Base-by-base conservation (phyloP, 2,797 vertebrate species). In the Galagoides demidoff region DNA sequence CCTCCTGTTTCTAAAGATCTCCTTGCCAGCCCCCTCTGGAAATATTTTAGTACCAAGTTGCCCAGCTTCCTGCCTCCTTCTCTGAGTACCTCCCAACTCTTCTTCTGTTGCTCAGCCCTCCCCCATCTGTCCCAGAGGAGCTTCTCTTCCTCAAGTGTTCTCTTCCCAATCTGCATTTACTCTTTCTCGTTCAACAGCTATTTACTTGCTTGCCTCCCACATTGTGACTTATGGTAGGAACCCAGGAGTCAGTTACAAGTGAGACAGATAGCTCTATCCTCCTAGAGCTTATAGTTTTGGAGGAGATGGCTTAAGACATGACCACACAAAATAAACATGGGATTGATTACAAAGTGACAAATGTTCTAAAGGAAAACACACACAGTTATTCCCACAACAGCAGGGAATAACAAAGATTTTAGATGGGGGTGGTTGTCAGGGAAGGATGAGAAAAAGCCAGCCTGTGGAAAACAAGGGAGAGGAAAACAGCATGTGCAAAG, bases 301-400 rank as follows among this genome's bases (percentile, higher is more conserved):
- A 81, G 78, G 82, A 92, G 49, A 85, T n/a, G 39, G 7, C 34
- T 74, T 74, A 77, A 89, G 71, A 82, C 49, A 85, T 59, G 85
- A 70, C 37, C 37, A 83, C 11, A 63, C 45, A 45, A 82, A 94
- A 95, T 61, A 90, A 83, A 89, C 29, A 61, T 34, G 59, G 13
- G n/a, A n/a, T 23, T 79, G n/a, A 37, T 23, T 83, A 39, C 39
- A 81, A 84, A 68, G 79, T 13, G 39, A 39, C 61, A 84, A 45
- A 37, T 77, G 34, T 43, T 70, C 31, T 25, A 22, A 73, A 45
- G 77, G n/a, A 45, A 86, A 79, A 84, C 29, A 55, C 29, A 55
- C 22, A 57, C 31, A 64, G 70, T 68, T 68, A 8, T 68, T 68
- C 64, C 64, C 64, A 22, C 27, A 52, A 68, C 10, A 45, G n/a